Conservation (phyloP, 2,888 invertebrate genomes). For the Agrotis exclamationis region DNA sequence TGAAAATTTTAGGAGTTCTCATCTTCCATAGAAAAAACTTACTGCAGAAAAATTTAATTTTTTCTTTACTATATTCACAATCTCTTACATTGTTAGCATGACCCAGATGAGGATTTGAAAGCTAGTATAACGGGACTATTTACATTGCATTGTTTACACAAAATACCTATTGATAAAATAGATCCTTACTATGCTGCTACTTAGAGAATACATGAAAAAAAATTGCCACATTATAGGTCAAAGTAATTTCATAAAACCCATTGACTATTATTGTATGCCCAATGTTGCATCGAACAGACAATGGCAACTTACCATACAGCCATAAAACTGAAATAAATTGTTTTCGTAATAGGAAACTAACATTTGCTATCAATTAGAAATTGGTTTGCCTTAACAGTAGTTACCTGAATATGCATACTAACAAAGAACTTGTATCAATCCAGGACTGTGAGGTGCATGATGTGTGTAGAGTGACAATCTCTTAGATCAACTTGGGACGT, state of each 20-base stretch:
- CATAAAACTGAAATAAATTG: conserved; percentile 11
- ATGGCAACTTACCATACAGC: conserved; percentile 26
- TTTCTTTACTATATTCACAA: not conserved
- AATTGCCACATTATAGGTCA: conserved; percentile 10
- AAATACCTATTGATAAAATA: conserved; percentile 5
- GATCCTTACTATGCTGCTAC: not conserved
- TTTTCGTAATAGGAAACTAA: conserved; percentile 55
- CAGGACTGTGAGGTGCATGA: conserved; percentile 90
- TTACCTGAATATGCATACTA: conserved; percentile 77
- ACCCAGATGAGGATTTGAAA: conserved; percentile 27
- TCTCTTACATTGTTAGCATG: conserved; percentile 38
- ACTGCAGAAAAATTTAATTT: conserved; percentile 15
- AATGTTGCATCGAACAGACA: conserved; percentile 20
- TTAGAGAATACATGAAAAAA: conserved; percentile 5
- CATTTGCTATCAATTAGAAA: conserved; percentile 58
- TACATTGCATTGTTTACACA: not conserved
- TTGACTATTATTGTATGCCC: conserved; percentile 22
- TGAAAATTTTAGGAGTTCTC: conserved; percentile 21
- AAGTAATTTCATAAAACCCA: conserved; percentile 23
- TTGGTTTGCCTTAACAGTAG: conserved; percentile 64
- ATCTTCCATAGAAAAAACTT: conserved; percentile 19
- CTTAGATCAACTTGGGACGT: conserved; percentile 77
- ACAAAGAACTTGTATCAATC: conserved; percentile 85
- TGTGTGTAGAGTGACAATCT: conserved; percentile 80
- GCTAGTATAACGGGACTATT: conserved; percentile 25